Evolutionary conservation across 2,113 vertebrate species (phyloP).

Genomic region (Holacanthus passer): DNA sequence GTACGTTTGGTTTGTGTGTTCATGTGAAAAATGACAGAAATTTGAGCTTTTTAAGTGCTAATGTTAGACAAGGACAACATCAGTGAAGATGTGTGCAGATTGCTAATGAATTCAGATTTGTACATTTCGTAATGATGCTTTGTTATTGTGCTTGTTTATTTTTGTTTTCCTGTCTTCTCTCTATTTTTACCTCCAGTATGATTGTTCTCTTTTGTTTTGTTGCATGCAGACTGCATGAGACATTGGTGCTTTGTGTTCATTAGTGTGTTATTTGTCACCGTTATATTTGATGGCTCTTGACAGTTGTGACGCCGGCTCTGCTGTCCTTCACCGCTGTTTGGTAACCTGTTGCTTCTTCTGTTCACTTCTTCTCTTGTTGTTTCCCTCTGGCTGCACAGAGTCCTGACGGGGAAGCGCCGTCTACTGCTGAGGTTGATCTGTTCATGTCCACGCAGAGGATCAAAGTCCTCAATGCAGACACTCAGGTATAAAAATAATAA

Average conservation of each 20-base stretch:
- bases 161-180: not conserved
- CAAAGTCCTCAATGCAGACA: slow-evolving; percentile 97
- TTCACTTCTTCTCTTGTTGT: not conserved
- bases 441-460: slow-evolving; percentile 99
- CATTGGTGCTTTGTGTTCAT: not conserved
- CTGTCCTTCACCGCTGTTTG: not conserved
- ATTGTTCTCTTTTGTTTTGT: not conserved
- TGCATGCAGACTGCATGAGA: not conserved
- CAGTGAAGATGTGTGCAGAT: no score
- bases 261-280: not conserved
- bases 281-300: not conserved
- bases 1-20: slow-evolving; percentile 80
- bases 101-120: not conserved
- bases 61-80: not conserved
- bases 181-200: accelerated
- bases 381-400: slow-evolving; percentile 78
- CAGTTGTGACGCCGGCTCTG: not conserved
- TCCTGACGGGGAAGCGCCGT: slow-evolving; percentile 88
- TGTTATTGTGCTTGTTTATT: not conserved
- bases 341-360: slow-evolving; percentile 12
- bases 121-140: not conserved
- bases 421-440: slow-evolving; percentile 94
- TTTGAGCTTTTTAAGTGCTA: not conserved
- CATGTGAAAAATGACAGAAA: not conserved
- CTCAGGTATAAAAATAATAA: slow-evolving; percentile 87